A percentile compares a stretch with the other conserved stretches of the same genome.
Evolutionary conservation across 2,888 invertebrate species (phyloP).

Genomic region (Mayetiola destructor): DNA sequence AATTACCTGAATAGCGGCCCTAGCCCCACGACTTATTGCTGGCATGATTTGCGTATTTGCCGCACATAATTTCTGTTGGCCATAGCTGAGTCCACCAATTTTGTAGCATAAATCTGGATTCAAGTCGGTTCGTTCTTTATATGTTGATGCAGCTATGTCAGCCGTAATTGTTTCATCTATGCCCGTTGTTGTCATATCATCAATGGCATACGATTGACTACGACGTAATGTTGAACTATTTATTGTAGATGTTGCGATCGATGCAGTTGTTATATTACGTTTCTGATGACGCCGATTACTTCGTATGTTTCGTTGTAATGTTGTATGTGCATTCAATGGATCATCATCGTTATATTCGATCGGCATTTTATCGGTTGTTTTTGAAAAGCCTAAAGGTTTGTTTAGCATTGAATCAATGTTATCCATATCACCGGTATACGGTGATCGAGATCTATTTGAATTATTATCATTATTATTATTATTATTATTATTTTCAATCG

Average conservation of each 20-base stretch:
- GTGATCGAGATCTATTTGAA: background rate
- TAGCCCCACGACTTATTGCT: conserved; percentile 34
- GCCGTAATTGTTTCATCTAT: conserved; percentile 4
- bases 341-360: background rate
- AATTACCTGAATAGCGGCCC: conserved; percentile 33
- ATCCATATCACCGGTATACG: background rate
- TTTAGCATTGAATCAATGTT: too few relatives aligned
- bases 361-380: too few relatives aligned
- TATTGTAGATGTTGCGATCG: background rate
- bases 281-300: conserved; percentile 14
- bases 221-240: background rate
- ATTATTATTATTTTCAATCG: background rate
- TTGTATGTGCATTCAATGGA: conserved; percentile 6
- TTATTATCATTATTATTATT: background rate
- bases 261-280: too few relatives aligned
- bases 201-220: background rate
- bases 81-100: conserved; percentile 30
- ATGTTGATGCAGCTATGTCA: conserved; percentile 23
- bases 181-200: background rate
- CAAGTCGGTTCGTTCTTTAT: conserved; percentile 30
- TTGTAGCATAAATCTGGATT: conserved; percentile 33
- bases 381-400: too few relatives aligned
- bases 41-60: conserved; percentile 34
- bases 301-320: conserved; percentile 9
- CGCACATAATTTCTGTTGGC: conserved; percentile 32